Evolutionary conservation across 2,113 vertebrate species (phyloP).

Genomic region (Ameiurus melas): DNA sequence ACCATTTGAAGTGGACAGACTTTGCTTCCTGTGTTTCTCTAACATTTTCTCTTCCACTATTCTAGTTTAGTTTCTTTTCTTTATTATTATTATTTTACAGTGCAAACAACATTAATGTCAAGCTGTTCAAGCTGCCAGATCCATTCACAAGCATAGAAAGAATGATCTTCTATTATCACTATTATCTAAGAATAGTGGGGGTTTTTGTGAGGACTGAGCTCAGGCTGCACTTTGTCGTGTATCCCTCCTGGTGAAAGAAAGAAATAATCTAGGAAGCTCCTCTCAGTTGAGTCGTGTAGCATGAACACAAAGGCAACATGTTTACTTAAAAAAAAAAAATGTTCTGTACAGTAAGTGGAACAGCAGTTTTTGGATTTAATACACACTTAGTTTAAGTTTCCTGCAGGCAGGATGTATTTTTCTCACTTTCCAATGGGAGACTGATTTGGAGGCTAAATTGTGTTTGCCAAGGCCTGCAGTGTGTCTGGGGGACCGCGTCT

Average conservation of each 20-base stretch:
- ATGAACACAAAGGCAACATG: not conserved
- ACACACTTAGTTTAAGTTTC: not conserved
- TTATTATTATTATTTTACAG: not conserved
- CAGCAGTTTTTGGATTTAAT: not conserved
- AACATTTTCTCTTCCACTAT: not conserved
- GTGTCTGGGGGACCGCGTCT: constrained; percentile 19
- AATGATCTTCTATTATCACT: not conserved
- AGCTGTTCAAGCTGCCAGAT: constrained; percentile 18
- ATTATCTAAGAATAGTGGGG: not conserved
- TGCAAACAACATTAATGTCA: constrained; percentile 17
- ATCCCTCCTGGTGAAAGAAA: not conserved
- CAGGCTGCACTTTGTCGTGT: not conserved
- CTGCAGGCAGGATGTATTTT: not conserved
- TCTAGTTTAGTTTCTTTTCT: not conserved
- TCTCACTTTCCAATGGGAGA: constrained; percentile 3
- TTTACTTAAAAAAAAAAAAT: not conserved
- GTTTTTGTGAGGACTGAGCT: not conserved
- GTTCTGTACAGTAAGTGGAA: not conserved
- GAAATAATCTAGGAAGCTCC: not conserved
- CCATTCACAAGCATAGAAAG: not conserved
- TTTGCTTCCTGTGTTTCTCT: not conserved
- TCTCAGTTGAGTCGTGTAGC: not conserved
- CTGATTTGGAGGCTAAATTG: not conserved
- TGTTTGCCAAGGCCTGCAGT: constrained; percentile 18
- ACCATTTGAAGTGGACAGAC: not conserved